Evolutionary conservation across 2,888 invertebrate species (phyloP), one percentile per base, ranked within the genome.

Genomic region (Oscheius onirici): DNA sequence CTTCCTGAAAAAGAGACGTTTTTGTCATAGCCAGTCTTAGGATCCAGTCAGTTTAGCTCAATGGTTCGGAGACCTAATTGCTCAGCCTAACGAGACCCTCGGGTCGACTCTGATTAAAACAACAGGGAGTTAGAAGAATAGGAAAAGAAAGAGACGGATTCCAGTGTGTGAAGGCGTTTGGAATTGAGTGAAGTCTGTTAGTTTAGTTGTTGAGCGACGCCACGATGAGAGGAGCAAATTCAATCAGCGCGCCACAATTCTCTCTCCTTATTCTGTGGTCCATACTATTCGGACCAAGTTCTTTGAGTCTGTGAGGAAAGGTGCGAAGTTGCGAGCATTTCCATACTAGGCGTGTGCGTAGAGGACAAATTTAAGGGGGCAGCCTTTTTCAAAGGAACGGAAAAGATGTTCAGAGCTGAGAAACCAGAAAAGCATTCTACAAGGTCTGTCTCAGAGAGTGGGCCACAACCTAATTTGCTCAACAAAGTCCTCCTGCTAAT

Each of bases 1-100:
- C 79, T 94, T 90, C 84, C 91, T 91, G 88, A 28, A 88, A 79
- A 66, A 69, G 13, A 17, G 46, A n/a, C 20, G 22, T 55, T 28
- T 24, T 20, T 22, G 26, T 6, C 15, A 20, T n/a, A n/a, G n/a
- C n/a, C n/a, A n/a, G n/a, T n/a, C n/a, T n/a, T n/a, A n/a, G n/a
- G n/a, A n/a, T n/a, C 34, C 20, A 61, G 61, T 46, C 49, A 61
- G 51, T 20, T 65, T 28, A 52, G 40, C 28, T n/a, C 28, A 65
- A 65, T 51, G 52, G 49, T 40, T 43, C 43, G 43, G 20, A 34
- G 34, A 58, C 58, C 20, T 41, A 58, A 58, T 58, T 58, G 55
- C 8, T 40, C 20, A 57, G 13, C 17, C 58, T 58, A 58, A 58
- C 58, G 58, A 58, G 58, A 41, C 58, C 58, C 58, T 58, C 10